phyloP scores from a whole-genome alignment of 2,797 vertebrate genomes.

The Capromys pilorides region DNA sequence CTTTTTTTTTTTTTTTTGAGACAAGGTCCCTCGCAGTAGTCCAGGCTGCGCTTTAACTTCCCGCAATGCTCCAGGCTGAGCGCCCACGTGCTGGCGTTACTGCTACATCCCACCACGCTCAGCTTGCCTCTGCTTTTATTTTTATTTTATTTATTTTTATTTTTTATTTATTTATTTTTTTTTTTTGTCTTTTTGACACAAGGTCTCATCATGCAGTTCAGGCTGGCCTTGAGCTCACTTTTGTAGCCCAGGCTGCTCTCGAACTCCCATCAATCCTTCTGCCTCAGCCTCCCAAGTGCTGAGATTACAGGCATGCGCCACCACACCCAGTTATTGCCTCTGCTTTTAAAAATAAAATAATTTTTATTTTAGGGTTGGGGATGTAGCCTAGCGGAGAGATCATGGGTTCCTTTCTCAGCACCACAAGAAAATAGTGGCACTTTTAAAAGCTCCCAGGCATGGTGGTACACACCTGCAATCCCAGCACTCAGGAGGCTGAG shows the following conservation, averaged over 20 bases:
- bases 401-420: not conserved
- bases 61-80: not conserved
- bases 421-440: not conserved
- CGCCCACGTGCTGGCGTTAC: not conserved
- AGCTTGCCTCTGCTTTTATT: not conserved
- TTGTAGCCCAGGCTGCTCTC: not conserved
- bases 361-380: not conserved
- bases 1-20: not conserved
- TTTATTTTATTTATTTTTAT: too few relatives aligned
- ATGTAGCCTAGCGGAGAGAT: not conserved
- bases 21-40: not conserved
- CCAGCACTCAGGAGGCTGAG: too few relatives aligned
- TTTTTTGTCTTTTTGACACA: too few relatives aligned
- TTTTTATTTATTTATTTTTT: too few relatives aligned
- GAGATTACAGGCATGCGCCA: not conserved
- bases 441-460: too few relatives aligned
- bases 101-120: not conserved
- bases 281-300: not conserved
- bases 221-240: too few relatives aligned
- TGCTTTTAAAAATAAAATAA: not conserved
- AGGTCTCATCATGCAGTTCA: too few relatives aligned
- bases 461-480: too few relatives aligned
- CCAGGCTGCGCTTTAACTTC: not conserved
- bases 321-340: not conserved
- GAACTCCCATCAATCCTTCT: not conserved